Evolutionary conservation across 1,140 invertebrate species (phyloP), one percentile per base, ranked within the genome.

Genomic region (Brachionus calyciflorus): DNA sequence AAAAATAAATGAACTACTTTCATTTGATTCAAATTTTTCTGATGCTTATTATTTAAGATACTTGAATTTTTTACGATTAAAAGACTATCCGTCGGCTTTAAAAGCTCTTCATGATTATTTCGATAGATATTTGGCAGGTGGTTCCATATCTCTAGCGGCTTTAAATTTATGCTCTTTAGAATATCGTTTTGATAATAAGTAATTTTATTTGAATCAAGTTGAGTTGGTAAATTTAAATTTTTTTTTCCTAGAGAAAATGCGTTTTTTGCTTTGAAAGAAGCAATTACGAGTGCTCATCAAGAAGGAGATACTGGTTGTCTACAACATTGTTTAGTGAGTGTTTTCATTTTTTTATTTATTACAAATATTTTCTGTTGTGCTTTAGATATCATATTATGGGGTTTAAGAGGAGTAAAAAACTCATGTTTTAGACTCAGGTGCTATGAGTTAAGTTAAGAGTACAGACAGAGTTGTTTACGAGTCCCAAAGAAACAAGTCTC

Each of bases 11-110:
- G 69, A 73, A 19, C 41, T 73, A 30, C 41, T 73, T 14, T 73
- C 69, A 12, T 73, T 6, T 33, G 53, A 73, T 33, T 30, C 69
- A 24, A 73, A 49, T 24, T 73, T 73, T 73, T 26, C 46, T 12
- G 69, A 73, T 55, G 69, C 69, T 40, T 73, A 73, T 73, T 73
- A 73, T 51, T 40, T 73, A 33, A 73, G 51, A 41, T 73, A 73
- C 24, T 49, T 73, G 24, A 73, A 73, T 51, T 73, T 3, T 55
- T 49, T 73, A 33, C 0, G 69, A 19, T 19, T 73, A 12, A 49
- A 41, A 73, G 69, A 73, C 28, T 73, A 73, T 51, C 46, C 46
- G 9, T 73, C 69, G 17, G 69, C 69, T 6, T 49, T 55, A 1
- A 73, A 73, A 14, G 69, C 69, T 12, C 51, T 73, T 21, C 69